Conservation (phyloP, 2,113 vertebrate species). For the Numida meleagris region DNA sequence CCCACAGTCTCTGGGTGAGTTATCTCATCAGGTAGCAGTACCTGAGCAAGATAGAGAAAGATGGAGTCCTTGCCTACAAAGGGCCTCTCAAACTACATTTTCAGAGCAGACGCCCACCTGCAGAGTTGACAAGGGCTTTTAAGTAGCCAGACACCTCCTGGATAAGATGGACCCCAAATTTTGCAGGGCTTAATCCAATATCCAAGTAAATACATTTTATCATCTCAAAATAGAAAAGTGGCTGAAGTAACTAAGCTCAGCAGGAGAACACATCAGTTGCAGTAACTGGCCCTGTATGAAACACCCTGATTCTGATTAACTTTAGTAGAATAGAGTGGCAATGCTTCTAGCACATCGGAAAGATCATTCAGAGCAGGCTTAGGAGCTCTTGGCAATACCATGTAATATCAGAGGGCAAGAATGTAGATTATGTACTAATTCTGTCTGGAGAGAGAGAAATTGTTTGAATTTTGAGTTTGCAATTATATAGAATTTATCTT, state of each 20-base stretch:
- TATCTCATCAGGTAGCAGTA: not conserved
- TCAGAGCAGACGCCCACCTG: not conserved
- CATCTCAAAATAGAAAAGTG: not conserved
- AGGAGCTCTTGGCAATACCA: not conserved
- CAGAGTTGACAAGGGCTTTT: not conserved
- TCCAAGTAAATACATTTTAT: constrained; percentile 9
- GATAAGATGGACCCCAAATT: not conserved
- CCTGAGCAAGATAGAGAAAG: not conserved
- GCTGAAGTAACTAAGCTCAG: constrained; percentile 8
- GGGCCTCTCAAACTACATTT: not conserved
- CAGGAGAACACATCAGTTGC: not conserved
- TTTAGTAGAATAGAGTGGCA: not conserved
- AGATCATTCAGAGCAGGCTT: not conserved
- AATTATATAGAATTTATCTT: not conserved
- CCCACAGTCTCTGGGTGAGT: not conserved
- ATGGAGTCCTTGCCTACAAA: not conserved
- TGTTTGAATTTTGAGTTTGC: not conserved
- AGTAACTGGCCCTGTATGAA: not conserved
- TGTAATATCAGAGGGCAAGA: not conserved
- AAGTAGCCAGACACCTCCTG: not conserved
- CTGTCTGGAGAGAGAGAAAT: not conserved
- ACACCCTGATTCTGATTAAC: constrained; percentile 11
- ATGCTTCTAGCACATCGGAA: constrained; percentile 2
- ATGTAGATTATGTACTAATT: constrained; percentile 8
- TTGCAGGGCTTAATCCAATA: not conserved